These are phyloP conservation scores for Sebastiscus tertius DNA, from an alignment of 2,797 vertebrate genomes.

Conservation along the genomic window DNA sequence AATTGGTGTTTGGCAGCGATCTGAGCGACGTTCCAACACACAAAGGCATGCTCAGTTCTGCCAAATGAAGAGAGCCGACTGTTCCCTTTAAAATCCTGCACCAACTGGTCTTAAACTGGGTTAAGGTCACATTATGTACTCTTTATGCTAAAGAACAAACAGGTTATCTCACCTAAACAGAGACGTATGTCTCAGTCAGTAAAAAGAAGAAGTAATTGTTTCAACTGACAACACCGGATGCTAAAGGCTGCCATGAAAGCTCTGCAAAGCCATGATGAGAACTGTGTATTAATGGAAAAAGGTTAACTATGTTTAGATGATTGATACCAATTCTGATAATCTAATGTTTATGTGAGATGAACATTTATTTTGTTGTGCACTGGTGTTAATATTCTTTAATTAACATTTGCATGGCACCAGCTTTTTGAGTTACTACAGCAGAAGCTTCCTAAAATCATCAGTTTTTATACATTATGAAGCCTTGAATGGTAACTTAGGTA, in stretches of 20 bases:
- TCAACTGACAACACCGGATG: neutral
- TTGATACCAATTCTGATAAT: neutral
- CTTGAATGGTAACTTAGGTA: too few relatives aligned
- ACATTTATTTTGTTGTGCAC: too few relatives aligned
- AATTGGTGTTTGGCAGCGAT: slow-evolving; percentile 38
- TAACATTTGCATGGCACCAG: neutral
- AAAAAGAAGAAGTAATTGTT: neutral
- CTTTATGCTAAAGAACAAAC: slow-evolving; percentile 8
- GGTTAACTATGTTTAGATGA: neutral
- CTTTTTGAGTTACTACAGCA: neutral
- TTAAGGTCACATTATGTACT: slow-evolving; percentile 29
- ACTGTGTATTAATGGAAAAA: neutral
- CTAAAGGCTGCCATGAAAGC: neutral
- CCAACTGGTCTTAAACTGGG: slow-evolving; percentile 14
- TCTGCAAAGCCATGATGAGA: neutral
- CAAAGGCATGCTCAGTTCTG: slow-evolving; percentile 39
- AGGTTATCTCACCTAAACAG: slow-evolving; percentile 10
- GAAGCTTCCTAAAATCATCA: neutral
- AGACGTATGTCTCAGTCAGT: neutral
- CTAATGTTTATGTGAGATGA: neutral
- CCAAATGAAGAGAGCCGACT: slow-evolving; percentile 33
- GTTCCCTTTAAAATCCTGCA: slow-evolving; percentile 20
- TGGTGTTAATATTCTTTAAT: neutral
- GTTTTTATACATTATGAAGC: neutral
- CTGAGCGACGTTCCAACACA: slow-evolving; percentile 3